Conservation (phyloP, 2,797 vertebrate species). For the Triplophysa bombifrons region DNA sequence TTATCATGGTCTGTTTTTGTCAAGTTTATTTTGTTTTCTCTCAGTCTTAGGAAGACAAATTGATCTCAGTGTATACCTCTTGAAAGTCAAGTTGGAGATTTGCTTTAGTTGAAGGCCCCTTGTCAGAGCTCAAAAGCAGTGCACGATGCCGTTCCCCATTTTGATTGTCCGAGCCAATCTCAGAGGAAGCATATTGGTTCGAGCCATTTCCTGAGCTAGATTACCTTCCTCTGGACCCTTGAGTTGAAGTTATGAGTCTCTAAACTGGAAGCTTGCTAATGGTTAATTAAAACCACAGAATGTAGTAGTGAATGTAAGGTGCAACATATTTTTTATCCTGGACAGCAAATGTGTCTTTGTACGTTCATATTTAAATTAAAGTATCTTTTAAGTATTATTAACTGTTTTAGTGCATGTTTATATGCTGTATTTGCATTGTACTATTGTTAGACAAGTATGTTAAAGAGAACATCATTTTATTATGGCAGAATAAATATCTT, state of each 20-base stretch:
- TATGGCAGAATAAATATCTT: too few relatives aligned
- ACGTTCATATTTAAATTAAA: background rate
- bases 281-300: slow-evolving; percentile 45
- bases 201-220: slow-evolving; percentile 54
- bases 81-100: slow-evolving; percentile 30
- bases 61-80: background rate
- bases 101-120: slow-evolving; percentile 34
- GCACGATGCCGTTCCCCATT: slow-evolving; percentile 37
- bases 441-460: background rate
- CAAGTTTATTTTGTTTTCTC: background rate
- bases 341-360: background rate
- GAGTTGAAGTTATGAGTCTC: slow-evolving; percentile 27
- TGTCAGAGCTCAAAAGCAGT: slow-evolving; percentile 39
- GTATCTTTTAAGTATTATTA: background rate
- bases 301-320: background rate
- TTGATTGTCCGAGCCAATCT: slow-evolving; percentile 46
- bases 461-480: background rate
- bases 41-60: background rate
- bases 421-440: background rate
- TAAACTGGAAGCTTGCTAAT: slow-evolving; percentile 26
- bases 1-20: background rate
- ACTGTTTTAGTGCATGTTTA: background rate
- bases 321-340: background rate
- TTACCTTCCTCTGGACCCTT: slow-evolving; percentile 48
- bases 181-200: slow-evolving; percentile 31